A percentile compares a stretch with the other conserved stretches of the same genome.
Evolutionary conservation across 1,140 invertebrate genomes (phyloP).

Genomic region (Plodia interpunctella): DNA sequence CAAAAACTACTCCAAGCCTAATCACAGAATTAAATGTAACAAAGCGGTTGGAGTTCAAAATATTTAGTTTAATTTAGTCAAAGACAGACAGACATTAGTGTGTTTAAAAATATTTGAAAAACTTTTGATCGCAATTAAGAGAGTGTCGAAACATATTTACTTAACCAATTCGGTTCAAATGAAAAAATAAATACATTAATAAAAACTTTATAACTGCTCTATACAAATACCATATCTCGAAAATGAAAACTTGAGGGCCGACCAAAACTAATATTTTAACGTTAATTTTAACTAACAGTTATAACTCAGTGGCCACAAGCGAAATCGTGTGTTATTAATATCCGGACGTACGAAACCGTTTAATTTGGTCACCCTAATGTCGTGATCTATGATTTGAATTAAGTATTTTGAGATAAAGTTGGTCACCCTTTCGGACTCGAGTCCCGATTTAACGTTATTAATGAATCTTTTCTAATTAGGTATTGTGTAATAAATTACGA

Average conservation of each 20-base stretch:
- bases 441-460: background rate
- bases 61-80: no score
- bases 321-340: conserved; percentile 54
- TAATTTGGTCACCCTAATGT: conserved; percentile 22
- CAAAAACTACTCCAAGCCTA: no score
- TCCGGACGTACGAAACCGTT: conserved; percentile 38
- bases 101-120: no score
- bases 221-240: conserved; percentile 15
- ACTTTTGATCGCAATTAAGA: no score
- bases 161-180: no score
- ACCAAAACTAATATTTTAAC: conserved; percentile 54
- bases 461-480: no score
- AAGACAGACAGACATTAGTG: no score
- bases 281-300: conserved; percentile 22
- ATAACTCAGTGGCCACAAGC: conserved; percentile 39
- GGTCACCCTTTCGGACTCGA: background rate
- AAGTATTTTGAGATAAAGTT: background rate
- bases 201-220: conserved; percentile 19
- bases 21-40: no score
- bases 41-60: no score
- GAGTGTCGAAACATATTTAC: no score
- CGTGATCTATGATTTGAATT: background rate
- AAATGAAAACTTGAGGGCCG: conserved; percentile 30
- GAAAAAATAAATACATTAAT: no score
- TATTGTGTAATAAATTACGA: no score